These are phyloP conservation scores for Himalopsyche kuldschensis DNA, from an alignment of 2,888 invertebrate genomes.

Conservation along the genomic window DNA sequence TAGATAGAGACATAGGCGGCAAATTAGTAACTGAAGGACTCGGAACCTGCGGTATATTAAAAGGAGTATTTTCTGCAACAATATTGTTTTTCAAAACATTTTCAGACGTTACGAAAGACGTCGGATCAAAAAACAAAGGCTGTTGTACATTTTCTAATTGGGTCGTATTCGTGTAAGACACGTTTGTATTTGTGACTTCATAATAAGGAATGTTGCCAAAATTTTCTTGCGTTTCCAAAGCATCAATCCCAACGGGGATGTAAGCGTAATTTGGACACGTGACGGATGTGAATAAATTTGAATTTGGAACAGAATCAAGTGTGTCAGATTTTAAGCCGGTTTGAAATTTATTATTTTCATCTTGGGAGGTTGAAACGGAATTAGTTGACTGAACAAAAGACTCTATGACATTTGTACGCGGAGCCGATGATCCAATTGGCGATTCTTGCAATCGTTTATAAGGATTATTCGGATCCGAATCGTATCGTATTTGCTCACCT, in stretches of 20 bases:
- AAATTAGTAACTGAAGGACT: not conserved
- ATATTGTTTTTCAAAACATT: not conserved
- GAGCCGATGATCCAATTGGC: not conserved
- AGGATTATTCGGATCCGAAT: not conserved
- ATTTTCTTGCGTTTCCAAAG: not conserved
- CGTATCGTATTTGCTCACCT: not conserved
- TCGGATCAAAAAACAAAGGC: constrained; percentile 7
- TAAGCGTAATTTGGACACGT: not conserved
- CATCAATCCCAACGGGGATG: not conserved
- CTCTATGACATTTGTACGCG: not conserved
- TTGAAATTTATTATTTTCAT: not conserved
- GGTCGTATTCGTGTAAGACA: not conserved
- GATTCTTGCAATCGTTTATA: not conserved
- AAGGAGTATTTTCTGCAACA: not conserved
- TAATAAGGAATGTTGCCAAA: not conserved
- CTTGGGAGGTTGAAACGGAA: not conserved
- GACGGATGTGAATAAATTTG: not conserved
- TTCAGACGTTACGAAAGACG: not conserved
- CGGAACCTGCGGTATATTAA: too few species aligned
- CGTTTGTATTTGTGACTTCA: not conserved
- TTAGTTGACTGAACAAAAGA: not conserved
- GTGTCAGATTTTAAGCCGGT: not conserved
- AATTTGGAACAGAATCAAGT: not conserved
- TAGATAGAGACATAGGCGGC: not conserved
- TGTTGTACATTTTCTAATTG: not conserved